A percentile compares a stretch with the other conserved stretches of the same genome.
These are phyloP conservation scores for Dysdera silvatica DNA, from an alignment of 1,140 invertebrate genomes.

Conservation along the genomic window DNA sequence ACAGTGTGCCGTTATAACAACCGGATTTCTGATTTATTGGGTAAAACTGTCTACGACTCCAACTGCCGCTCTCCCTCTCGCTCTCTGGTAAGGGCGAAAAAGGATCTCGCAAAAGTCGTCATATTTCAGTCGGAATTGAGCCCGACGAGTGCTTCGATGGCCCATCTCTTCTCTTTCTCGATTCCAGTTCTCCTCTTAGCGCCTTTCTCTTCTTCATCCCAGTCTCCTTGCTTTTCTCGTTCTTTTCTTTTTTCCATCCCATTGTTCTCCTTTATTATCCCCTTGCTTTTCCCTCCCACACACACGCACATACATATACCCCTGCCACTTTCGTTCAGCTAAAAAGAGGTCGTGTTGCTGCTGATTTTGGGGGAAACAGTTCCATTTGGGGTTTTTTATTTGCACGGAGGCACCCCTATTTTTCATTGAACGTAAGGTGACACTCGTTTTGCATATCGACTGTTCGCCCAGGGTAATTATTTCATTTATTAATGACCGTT, in stretches of 20 bases:
- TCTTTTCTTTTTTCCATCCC: constrained; percentile 9
- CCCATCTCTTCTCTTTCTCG: constrained; percentile 17
- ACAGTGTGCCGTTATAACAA: no score
- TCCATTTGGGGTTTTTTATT: neutral
- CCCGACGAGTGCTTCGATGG: constrained; percentile 25
- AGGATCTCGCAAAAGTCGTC: constrained; percentile 14
- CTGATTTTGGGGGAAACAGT: neutral
- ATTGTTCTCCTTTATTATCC: constrained; percentile 27
- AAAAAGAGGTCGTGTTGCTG: no score
- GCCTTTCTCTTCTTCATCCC: constrained; percentile 10
- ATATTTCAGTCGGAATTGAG: constrained; percentile 27
- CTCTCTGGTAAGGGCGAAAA: constrained; percentile 14
- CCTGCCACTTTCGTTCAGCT: no score
- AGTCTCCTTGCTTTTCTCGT: neutral
- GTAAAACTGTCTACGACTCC: constrained; percentile 23
- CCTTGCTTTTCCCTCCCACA: neutral
- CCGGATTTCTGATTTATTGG: constrained; percentile 30
- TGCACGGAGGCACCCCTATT: neutral
- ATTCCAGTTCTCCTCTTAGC: constrained; percentile 7
- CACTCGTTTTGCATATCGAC: no score
- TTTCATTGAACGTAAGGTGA: no score
- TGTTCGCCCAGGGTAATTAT: no score
- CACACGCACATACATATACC: no score
- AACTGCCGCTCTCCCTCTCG: constrained; percentile 23
- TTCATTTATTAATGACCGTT: no score